These are phyloP conservation scores for Gallinago stenura DNA, from an alignment of 2,797 vertebrate genomes.

Conservation along the genomic window DNA sequence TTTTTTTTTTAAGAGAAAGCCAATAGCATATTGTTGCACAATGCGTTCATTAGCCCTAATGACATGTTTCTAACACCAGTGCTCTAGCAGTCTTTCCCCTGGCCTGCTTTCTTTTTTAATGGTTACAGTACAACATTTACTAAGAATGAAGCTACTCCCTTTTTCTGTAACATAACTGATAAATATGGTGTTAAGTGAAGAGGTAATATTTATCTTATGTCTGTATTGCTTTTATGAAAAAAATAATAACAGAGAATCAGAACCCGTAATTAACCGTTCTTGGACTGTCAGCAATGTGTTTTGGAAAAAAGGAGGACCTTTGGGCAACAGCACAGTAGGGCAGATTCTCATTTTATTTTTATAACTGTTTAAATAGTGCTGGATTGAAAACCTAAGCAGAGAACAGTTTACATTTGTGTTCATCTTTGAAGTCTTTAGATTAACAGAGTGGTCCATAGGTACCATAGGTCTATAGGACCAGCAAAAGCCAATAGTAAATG, in stretches of 20 bases:
- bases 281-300: background rate
- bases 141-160: background rate
- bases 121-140: background rate
- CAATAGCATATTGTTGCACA: constrained; percentile 70
- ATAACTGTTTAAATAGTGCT: background rate
- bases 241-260: background rate
- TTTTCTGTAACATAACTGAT: background rate
- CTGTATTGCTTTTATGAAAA: background rate
- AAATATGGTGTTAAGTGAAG: background rate
- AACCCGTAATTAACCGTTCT: background rate
- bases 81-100: background rate
- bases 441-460: background rate
- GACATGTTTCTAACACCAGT: constrained; percentile 24
- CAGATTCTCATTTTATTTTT: background rate
- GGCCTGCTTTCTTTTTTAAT: background rate
- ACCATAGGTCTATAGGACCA: background rate
- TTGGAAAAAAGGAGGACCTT: background rate
- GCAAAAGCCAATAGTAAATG: background rate
- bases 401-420: background rate
- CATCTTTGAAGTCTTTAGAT: background rate
- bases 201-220: background rate
- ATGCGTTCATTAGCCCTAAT: constrained; percentile 38
- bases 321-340: background rate
- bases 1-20: constrained; percentile 79
- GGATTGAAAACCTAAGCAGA: background rate